Conservation (phyloP, 2,797 vertebrate genomes). For the Silurus lanzhouensis region DNA sequence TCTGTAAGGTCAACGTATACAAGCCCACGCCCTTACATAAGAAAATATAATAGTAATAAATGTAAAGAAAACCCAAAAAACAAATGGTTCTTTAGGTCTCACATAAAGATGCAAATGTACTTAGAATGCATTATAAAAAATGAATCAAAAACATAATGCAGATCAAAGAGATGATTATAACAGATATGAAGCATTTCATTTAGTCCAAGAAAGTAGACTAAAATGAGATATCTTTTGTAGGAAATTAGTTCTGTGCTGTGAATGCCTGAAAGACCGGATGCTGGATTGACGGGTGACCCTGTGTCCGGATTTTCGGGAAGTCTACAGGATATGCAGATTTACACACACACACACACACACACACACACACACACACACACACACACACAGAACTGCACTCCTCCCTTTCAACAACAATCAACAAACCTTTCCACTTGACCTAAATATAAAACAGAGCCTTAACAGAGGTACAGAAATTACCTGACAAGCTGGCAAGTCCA, state of each 20-base stretch:
- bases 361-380: neutral
- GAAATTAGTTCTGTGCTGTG: no score
- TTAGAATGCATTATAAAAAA: no score
- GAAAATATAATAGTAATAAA: no score
- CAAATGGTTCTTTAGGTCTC: neutral
- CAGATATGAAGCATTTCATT: no score
- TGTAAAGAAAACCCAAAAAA: no score
- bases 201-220: no score
- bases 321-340: constrained; percentile 9
- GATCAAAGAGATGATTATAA: no score
- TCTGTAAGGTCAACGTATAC: neutral
- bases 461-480: neutral
- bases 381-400: neutral
- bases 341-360: neutral
- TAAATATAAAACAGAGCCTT: neutral
- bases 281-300: neutral
- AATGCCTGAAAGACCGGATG: neutral
- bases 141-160: no score
- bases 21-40: neutral
- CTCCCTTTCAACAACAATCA: neutral
- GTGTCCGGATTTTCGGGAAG: neutral
- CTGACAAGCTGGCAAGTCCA: neutral
- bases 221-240: no score
- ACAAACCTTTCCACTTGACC: neutral
- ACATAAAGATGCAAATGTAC: no score